Evolutionary conservation across 2,888 invertebrate species (phyloP).

Genomic region (Rhamphomyia laevipes): DNA sequence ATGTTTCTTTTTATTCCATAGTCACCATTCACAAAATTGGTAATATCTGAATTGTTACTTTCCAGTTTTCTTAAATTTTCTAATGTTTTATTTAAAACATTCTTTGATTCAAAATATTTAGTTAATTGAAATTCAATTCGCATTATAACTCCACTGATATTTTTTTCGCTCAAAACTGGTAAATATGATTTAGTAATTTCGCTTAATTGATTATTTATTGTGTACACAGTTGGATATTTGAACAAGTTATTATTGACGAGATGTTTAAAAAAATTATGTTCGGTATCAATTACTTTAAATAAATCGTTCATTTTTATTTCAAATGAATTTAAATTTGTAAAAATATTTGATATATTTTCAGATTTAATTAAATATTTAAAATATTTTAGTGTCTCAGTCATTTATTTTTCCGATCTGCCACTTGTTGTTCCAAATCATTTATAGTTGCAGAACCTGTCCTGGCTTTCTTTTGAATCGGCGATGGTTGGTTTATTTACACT

Average conservation of each 20-base stretch:
- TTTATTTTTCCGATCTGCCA: no score
- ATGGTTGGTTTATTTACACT: no score
- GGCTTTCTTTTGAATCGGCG: no score
- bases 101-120: conserved; percentile 1
- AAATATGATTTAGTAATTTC: background rate
- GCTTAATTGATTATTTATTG: conserved; percentile 3
- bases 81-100: conserved; percentile 11
- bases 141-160: background rate
- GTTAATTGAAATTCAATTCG: background rate
- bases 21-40: background rate
- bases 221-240: background rate
- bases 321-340: no score
- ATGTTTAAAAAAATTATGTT: background rate
- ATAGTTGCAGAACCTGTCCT: no score
- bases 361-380: no score
- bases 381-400: no score
- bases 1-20: conserved; percentile 7
- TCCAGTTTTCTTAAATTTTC: conserved; percentile 5
- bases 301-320: no score
- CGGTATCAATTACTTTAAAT: background rate
- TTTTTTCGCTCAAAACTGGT: background rate
- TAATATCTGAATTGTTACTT: background rate
- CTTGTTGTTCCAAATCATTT: no score
- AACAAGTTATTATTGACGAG: background rate
- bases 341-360: no score